Base-by-base conservation (phyloP, 2,888 invertebrate genomes). In the Proisotoma minuta region DNA sequence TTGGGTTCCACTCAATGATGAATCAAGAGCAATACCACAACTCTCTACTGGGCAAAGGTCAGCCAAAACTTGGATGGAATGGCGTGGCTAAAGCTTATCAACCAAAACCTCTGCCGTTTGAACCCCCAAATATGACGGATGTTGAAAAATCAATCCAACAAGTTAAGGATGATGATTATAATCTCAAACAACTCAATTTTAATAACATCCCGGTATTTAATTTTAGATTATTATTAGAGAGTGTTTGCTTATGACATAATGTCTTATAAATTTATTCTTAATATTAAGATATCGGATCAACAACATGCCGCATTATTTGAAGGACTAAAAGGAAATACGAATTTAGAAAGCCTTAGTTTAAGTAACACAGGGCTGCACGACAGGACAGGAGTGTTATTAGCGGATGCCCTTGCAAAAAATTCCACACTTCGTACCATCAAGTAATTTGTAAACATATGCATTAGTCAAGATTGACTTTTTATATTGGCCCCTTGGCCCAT, bases 1-100 rank as follows among this genome's bases (percentile, higher is more conserved):
- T 97, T 77, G 99, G 98, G 76, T 96, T 99, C 85, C 98, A 99
- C 82, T 97, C 97, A 68, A 97, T 99, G 93, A 91, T 99, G 88
- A 99, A 97, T 79, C 99, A 99, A 82, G 96, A 97, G 78, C 99
- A 99, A 81, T 73, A 73, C 59, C 71, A 73, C 43, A 95, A 96
- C 65, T 97, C 98, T 43, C 82, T 94, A 66, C 80, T 91, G 70
- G 94, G 93, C 82, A 93, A 93, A 80, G 91, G 90, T 26, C 91
- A 92, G 77, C 62, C 64, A 1, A 61, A 54, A 84, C 91, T 65
- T 29, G 69, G 69, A n/a, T 92, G 75, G 93, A 92, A 71, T 93
- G 92, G 92, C 91, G 91, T 77, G 94, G 96, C 97, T 58, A 95
- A 95, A 82, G 89, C 95, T 61, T 88, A 93, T 75, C 88, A 89